These are phyloP conservation scores for Pelecanoides urinatrix DNA, from an alignment of 2,113 vertebrate genomes.

Conservation along the genomic window DNA sequence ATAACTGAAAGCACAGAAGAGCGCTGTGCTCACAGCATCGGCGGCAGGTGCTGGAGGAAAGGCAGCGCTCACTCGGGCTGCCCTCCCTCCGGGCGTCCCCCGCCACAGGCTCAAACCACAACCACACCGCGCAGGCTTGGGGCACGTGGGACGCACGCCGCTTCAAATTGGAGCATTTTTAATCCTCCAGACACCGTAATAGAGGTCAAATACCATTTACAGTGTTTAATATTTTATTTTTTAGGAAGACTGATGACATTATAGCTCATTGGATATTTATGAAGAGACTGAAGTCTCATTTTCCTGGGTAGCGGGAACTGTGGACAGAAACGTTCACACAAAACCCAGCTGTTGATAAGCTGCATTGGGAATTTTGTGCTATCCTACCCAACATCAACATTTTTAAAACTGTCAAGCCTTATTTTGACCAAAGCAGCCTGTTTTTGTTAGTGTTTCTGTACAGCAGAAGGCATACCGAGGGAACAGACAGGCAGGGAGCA, in stretches of 20 bases:
- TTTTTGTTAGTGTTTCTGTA: background rate
- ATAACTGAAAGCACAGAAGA: background rate
- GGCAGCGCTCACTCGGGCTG: rapidly evolving
- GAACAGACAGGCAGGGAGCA: background rate
- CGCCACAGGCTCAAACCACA: background rate
- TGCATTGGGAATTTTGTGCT: background rate
- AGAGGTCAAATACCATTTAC: constrained; percentile 57
- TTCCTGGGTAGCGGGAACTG: background rate
- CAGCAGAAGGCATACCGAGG: background rate
- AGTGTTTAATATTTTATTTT: constrained; percentile 60
- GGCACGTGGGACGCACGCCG: background rate
- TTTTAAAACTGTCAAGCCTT: background rate
- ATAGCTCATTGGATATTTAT: constrained; percentile 51
- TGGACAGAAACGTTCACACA: background rate
- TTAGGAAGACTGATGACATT: constrained; percentile 50
- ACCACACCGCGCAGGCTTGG: background rate
- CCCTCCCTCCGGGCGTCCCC: background rate
- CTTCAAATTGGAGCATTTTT: background rate
- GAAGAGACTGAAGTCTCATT: constrained; percentile 14
- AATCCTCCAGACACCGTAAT: constrained; percentile 12
- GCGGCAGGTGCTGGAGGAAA: background rate
- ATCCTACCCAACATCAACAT: background rate
- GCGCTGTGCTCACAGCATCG: background rate
- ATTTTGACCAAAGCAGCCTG: background rate
- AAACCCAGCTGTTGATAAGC: background rate